These are phyloP conservation scores for Drosophila miranda DNA, from an alignment of 1,140 invertebrate genomes.

Conservation along the genomic window DNA sequence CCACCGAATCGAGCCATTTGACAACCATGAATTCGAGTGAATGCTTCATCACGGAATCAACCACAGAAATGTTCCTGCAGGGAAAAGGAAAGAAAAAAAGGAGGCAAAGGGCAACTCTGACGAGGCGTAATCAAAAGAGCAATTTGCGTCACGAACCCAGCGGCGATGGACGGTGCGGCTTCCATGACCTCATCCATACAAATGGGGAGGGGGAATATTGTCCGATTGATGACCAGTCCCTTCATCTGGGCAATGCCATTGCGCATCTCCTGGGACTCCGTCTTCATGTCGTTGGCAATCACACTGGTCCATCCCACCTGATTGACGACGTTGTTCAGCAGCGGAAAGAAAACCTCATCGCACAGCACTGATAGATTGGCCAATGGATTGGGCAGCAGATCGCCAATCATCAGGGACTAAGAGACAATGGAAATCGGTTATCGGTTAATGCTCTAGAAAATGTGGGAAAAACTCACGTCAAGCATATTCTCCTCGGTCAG, in stretches of 20 bases:
- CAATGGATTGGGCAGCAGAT: conserved; percentile 86
- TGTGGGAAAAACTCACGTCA: conserved; percentile 80
- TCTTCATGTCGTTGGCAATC: conserved; percentile 87
- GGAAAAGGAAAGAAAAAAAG: background rate
- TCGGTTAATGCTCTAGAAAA: background rate
- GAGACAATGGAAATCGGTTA: background rate
- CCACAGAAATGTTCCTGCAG: conserved; percentile 47
- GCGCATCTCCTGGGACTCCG: conserved; percentile 87
- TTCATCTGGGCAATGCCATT: conserved; percentile 87
- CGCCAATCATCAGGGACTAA: conserved; percentile 63
- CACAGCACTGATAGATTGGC: conserved; percentile 90
- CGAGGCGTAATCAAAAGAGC: too few relatives aligned
- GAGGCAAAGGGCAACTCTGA: background rate
- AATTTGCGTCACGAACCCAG: conserved; percentile 79
- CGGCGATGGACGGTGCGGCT: conserved; percentile 83
- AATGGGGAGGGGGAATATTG: conserved; percentile 88
- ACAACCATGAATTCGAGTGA: conserved; percentile 89
- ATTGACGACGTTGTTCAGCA: conserved; percentile 86
- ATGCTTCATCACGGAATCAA: conserved; percentile 86
- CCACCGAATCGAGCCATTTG: conserved; percentile 89
- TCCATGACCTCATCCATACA: conserved; percentile 86
- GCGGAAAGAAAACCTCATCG: conserved; percentile 89
- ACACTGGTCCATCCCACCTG: conserved; percentile 88
- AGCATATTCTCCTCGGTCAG: conserved; percentile 85
- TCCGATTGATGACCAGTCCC: conserved; percentile 83